phyloP scores from a whole-genome alignment of 92 coral and sea anemone species.

The Parazoanthus darwini region DNA sequence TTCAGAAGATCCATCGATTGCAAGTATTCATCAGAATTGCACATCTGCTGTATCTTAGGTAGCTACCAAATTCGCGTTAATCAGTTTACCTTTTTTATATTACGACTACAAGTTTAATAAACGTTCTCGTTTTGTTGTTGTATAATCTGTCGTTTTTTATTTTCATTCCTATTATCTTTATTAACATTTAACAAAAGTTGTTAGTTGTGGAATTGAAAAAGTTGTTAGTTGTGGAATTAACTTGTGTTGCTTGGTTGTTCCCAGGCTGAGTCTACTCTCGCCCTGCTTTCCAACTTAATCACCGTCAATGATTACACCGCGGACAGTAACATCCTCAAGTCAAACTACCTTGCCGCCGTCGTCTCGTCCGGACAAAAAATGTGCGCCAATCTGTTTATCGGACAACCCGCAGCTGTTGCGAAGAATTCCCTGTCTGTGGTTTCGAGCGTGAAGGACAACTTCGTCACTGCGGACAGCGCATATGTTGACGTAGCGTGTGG shows the following conservation, averaged over 20 bases:
- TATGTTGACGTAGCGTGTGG: constrained; percentile 61
- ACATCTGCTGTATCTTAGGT: too few species aligned
- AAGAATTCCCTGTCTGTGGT: constrained; percentile 59
- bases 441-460: constrained; percentile 55
- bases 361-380: constrained; percentile 57
- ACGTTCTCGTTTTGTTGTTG: too few species aligned
- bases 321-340: constrained; percentile 52
- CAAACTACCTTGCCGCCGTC: constrained; percentile 48
- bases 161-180: too few species aligned
- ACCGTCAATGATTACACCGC: constrained; percentile 56
- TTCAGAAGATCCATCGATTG: too few species aligned
- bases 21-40: too few species aligned
- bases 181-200: too few species aligned
- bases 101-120: too few species aligned
- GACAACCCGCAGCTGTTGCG: constrained; percentile 65
- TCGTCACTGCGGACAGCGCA: constrained; percentile 47
- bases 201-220: too few species aligned
- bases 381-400: constrained; percentile 72
- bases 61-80: too few species aligned
- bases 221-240: neutral
- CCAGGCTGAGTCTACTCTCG: constrained; percentile 58
- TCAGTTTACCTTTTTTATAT: too few species aligned
- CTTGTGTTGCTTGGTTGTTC: neutral
- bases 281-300: constrained; percentile 58
- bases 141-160: too few species aligned